Conservation (phyloP, 2,888 invertebrate species). For the Apotomis turbidana region DNA sequence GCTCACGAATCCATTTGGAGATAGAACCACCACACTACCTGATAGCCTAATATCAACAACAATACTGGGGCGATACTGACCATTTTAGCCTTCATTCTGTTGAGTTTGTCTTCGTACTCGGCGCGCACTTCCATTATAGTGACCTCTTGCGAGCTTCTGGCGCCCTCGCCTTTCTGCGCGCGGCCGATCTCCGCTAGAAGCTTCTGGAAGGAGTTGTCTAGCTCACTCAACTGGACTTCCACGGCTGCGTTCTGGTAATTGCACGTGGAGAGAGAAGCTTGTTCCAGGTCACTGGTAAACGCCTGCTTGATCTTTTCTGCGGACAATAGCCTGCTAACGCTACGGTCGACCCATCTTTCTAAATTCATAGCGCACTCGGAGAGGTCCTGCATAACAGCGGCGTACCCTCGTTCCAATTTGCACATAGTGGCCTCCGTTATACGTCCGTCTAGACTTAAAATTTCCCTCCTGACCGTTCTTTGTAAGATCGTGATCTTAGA, state of each 20-base stretch:
- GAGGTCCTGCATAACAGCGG: slow-evolving; percentile 73
- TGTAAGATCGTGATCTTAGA: slow-evolving; percentile 69
- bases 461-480: slow-evolving; percentile 72
- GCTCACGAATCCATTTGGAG: slow-evolving; percentile 70
- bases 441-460: slow-evolving; percentile 65
- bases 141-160: slow-evolving; percentile 58
- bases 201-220: slow-evolving; percentile 74
- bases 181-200: slow-evolving; percentile 66
- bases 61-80: slow-evolving; percentile 84
- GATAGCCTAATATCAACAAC: slow-evolving; percentile 76
- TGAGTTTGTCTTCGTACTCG: slow-evolving; percentile 90
- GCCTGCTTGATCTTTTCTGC: slow-evolving; percentile 74
- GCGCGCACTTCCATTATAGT: slow-evolving; percentile 83
- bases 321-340: slow-evolving; percentile 63
- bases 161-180: slow-evolving; percentile 61
- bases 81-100: slow-evolving; percentile 92
- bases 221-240: slow-evolving; percentile 70
- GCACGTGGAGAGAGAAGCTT: slow-evolving; percentile 56
- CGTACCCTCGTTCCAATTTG: slow-evolving; percentile 69
- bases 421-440: slow-evolving; percentile 63
- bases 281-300: slow-evolving; percentile 63
- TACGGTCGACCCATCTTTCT: slow-evolving; percentile 74
- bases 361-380: slow-evolving; percentile 70
- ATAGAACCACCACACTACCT: slow-evolving; percentile 80
- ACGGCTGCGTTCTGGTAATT: slow-evolving; percentile 68